Conservation (phyloP, 2,797 vertebrate genomes). For the Pseudomugil tenellus region DNA sequence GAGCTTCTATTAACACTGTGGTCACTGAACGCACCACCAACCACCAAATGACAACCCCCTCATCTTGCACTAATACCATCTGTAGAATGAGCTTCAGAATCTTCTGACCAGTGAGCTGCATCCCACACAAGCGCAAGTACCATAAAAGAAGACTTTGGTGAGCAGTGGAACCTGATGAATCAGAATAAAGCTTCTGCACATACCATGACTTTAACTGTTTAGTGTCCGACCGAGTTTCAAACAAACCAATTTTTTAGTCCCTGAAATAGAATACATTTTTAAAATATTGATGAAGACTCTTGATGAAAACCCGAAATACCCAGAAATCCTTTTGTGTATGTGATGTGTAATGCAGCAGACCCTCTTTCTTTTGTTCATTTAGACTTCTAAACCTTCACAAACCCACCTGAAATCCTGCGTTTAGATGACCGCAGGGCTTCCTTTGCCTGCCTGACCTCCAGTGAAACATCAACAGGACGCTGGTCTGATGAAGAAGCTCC, state of each 20-base stretch:
- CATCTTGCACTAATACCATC: slow-evolving; percentile 60
- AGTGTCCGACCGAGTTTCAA: too few relatives aligned
- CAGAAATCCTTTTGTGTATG: neutral
- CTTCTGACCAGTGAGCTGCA: slow-evolving; percentile 41
- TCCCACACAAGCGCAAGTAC: slow-evolving; percentile 40
- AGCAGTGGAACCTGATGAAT: neutral
- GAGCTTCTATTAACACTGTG: slow-evolving; percentile 23
- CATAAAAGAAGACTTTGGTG: slow-evolving; percentile 15
- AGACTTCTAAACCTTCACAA: neutral
- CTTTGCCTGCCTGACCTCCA: slow-evolving; percentile 60
- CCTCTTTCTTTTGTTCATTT: too few relatives aligned
- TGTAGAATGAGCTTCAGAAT: slow-evolving; percentile 57
- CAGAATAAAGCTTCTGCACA: slow-evolving; percentile 41
- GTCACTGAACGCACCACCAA: slow-evolving; percentile 47
- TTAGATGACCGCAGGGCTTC: slow-evolving; percentile 66
- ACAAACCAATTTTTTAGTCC: too few relatives aligned
- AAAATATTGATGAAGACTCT: too few relatives aligned
- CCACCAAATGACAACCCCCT: slow-evolving; percentile 36
- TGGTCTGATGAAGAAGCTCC: slow-evolving; percentile 24
- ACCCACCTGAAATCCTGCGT: slow-evolving; percentile 70
- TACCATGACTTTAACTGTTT: slow-evolving; percentile 8
- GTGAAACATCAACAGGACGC: slow-evolving; percentile 41
- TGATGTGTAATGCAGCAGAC: too few relatives aligned
- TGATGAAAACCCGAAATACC: too few relatives aligned
- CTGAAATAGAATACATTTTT: too few relatives aligned